Conservation (phyloP, 2,888 invertebrate species). For the Machimus rusticus region DNA sequence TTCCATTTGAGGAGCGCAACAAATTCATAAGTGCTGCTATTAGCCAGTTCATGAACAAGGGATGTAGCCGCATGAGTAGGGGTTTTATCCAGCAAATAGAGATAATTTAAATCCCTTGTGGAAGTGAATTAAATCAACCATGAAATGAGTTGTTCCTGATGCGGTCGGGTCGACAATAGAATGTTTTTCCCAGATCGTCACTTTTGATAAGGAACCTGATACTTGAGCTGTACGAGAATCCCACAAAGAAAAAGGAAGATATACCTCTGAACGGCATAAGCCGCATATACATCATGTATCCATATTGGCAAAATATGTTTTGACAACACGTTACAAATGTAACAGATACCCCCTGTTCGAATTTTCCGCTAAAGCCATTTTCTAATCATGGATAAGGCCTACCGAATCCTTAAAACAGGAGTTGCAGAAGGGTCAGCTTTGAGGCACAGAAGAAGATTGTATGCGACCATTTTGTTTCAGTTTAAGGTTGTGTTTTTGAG, state of each 20-base stretch:
- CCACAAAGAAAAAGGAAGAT: not conserved
- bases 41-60: not conserved
- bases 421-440: not conserved
- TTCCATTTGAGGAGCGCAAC: not conserved
- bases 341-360: slow-evolving; percentile 46
- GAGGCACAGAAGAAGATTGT: not conserved
- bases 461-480: slow-evolving; percentile 26
- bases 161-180: not conserved
- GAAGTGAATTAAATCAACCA: slow-evolving; percentile 46
- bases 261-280: not conserved
- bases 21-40: not conserved
- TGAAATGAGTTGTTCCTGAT: slow-evolving; percentile 46
- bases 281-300: not conserved
- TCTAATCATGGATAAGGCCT: slow-evolving; percentile 43
- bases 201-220: slow-evolving; percentile 56
- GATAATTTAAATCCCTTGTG: slow-evolving; percentile 16
- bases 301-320: slow-evolving; percentile 47
- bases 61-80: not conserved
- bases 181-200: slow-evolving; percentile 51
- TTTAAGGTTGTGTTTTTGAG: slow-evolving; percentile 30
- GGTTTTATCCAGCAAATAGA: not conserved
- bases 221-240: slow-evolving; percentile 50
- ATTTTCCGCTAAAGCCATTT: slow-evolving; percentile 46
- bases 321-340: slow-evolving; percentile 49
- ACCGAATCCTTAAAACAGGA: slow-evolving; percentile 18